Evolutionary conservation across 2,888 invertebrate species (phyloP), one percentile per base, ranked within the genome.

Genomic region (Crematogaster levior): DNA sequence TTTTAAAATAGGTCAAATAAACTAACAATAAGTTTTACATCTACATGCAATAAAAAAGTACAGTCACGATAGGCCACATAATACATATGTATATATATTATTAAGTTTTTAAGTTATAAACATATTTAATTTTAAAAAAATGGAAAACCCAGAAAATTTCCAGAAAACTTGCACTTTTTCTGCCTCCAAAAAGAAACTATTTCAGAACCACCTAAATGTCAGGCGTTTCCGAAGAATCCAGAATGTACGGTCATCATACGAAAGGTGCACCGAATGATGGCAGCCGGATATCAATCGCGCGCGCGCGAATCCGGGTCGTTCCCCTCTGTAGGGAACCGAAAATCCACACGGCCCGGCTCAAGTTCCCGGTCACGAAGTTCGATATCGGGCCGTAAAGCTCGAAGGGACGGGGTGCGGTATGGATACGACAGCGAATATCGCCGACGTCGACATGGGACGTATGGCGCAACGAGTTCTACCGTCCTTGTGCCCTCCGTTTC

Each of bases 311-410:
- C 21, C 61, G 30, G 72, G 80, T 85, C 86, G 80, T 83, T 88
- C 80, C 73, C 77, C 83, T 87, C 80, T 73, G 73, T 24, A 74
- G 82, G 51, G 72, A 86, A 84, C 68, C 88, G 56, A 88, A 89
- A 89, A 89, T 89, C 88, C 70, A 84, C 48, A 83, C 81, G 72
- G 81, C 34, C 75, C 56, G 79, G 79, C 84, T 87, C 81, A 73
- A 74, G 82, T 87, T 87, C 88, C 83, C 82, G 79, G 87, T 88
- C 87, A 88, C 88, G 88, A 86, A 88, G 87, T 86, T 83, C 87
- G 87, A 88, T 86, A 84, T 84, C 81, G 84, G 79, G 72, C 46
- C 88, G 85, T 87, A 88, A 88, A 88, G 84, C 84, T 84, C 84
- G 58, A 61, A 61, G 46, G 66, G 79, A 75, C 82, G 63, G 82